phyloP scores from a whole-genome alignment of 2,888 invertebrate species.

The Strigamia crassipes region DNA sequence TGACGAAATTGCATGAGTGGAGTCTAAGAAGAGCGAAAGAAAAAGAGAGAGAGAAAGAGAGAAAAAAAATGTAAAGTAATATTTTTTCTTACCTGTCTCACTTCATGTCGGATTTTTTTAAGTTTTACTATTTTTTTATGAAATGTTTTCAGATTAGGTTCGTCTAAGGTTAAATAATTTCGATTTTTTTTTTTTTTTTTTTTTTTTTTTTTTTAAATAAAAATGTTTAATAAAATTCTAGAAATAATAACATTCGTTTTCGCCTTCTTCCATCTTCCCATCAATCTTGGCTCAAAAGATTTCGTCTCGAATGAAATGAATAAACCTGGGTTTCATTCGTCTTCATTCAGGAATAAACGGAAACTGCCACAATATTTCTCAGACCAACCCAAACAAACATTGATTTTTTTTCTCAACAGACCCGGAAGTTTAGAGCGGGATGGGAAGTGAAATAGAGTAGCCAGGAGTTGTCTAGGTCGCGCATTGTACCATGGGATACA shows the following conservation, averaged over 20 bases:
- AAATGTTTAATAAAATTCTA: neutral
- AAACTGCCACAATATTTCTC: neutral
- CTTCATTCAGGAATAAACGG: neutral
- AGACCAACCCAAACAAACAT: constrained; percentile 6
- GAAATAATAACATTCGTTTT: neutral
- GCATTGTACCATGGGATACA: neutral
- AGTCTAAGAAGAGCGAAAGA: neutral
- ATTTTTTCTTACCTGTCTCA: neutral
- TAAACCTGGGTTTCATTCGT: neutral
- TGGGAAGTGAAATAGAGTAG: neutral
- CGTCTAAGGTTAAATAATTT: neutral
- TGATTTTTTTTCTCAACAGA: neutral
- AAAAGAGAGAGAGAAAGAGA: no score
- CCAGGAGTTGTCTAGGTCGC: neutral
- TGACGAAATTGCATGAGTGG: neutral
- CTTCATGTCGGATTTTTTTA: neutral
- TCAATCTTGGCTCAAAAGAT: neutral
- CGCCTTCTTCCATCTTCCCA: neutral
- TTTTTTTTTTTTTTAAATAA: neutral
- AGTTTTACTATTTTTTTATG: neutral
- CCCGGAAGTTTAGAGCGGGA: neutral
- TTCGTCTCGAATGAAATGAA: neutral
- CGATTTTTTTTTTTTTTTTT: no score
- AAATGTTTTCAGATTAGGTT: neutral
- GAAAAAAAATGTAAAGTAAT: neutral